Base-by-base conservation (phyloP, 2,113 vertebrate species). In the Bubalus kerabau region DNA sequence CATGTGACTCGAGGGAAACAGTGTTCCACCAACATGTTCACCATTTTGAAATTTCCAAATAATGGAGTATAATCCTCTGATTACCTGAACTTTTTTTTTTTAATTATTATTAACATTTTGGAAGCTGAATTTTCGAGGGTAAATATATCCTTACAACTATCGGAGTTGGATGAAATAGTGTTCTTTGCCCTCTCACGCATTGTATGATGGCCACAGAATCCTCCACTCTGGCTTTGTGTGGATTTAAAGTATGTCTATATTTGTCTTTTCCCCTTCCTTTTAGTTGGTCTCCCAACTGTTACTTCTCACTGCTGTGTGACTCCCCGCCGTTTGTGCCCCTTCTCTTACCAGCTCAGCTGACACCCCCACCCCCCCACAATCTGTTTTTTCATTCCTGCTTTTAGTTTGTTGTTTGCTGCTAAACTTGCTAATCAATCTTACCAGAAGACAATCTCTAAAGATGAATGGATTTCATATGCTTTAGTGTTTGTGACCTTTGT, bases 41-140 rank as follows among this genome's bases (percentile, higher is more conserved):
- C 91, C 48, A 21, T 86, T 82, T 95, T 93, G 54, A 94, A 94
- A 94, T 95, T 92, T 93, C 23, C 32, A 60, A 7, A 54, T 81
- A 56, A 26, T 89, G 32, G 23, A 46, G 40, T 83, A 59, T 57
- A 89, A 13, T 50, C 36, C 11, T 95, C 28, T 92, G 59, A 85
- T 52, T 40, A 60, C 46, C 54, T 76, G 16, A 57, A 62, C 19
- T 24, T 84, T 19, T 52, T 21, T 36, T 80, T 30, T 32, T n/a
- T 10, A n/a, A 36, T 32, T 56, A 71, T 62, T 60, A 30, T 62
- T 71, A 71, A 71, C 13, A 30, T 80, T 94, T 95, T 94, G 32
- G 30, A 81, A 96, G 90, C 62, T 78, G 32, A 67, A 24, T 86
- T 96, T 96, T 95, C 26, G 6, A 60, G 56, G 92, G 19, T 91